A percentile compares a stretch with the other conserved stretches of the same genome.
Evolutionary conservation across 2,113 vertebrate species (phyloP).

Genomic region (Clarias magur): DNA sequence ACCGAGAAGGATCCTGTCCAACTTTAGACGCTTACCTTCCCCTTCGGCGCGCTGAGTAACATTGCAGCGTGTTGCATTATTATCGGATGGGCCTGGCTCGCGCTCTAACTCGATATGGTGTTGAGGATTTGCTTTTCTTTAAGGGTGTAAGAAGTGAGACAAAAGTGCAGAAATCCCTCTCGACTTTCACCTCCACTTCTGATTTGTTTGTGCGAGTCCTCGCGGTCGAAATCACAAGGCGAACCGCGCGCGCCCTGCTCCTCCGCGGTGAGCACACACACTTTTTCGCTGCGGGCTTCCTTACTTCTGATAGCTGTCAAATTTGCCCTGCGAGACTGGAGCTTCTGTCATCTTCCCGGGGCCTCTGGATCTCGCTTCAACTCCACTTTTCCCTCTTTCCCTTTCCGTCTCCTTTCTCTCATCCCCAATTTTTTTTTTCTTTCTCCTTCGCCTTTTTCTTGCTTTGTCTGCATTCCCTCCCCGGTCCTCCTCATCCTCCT

Average conservation of each 20-base stretch:
- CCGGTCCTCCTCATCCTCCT: background rate
- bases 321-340: constrained; percentile 76
- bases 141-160: constrained; percentile 35
- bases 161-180: constrained; percentile 41
- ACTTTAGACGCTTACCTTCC: background rate
- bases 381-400: constrained; percentile 70
- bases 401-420: constrained; percentile 49
- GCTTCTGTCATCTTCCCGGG: constrained; percentile 78
- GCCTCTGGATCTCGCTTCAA: constrained; percentile 75
- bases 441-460: background rate
- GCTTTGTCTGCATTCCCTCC: constrained; percentile 30
- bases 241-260: constrained; percentile 65
- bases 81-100: background rate
- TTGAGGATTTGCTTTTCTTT: constrained; percentile 20
- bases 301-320: constrained; percentile 82
- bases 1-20: constrained; percentile 10
- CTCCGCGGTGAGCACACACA: constrained; percentile 73
- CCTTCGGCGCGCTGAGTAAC: background rate
- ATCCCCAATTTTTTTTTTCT: constrained; percentile 8
- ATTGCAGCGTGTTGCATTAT: background rate
- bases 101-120: constrained; percentile 29
- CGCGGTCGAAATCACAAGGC: constrained; percentile 76
- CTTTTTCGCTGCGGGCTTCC: constrained; percentile 78
- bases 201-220: constrained; percentile 75
- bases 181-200: constrained; percentile 73